Base-by-base conservation (phyloP, 2,888 invertebrate species). In the Limnephilus marmoratus region DNA sequence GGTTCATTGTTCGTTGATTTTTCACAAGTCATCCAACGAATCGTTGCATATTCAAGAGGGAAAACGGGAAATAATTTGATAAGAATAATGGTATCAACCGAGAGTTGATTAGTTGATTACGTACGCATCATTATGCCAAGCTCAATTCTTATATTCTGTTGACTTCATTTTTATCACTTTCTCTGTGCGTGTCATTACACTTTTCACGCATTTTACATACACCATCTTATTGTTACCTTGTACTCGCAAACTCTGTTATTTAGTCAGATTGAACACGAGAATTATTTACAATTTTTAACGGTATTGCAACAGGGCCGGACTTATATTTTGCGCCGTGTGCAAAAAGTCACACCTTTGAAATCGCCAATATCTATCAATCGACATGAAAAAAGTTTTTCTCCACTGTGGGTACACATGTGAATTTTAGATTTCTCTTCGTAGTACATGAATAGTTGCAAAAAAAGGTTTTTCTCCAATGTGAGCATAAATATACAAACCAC, bases 21-120 rank as follows among this genome's bases (percentile, higher is more conserved):
- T 83, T 37, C 83, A 34, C 83, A 83, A 83, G 83, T 83, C 83
- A 83, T 83, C 83, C 18, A 82, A 34, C 82, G 34, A 83, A 37
- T 83, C 83, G 83, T 86, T 86, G 86, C 86, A 86, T 86, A 86
- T 86, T 86, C 86, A 86, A 86, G 45, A 86, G 86, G 29, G 86
- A 86, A 85, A 85, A 41, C 45, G 85, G 85, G 85, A 45, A 45
- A 86, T 86, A 45, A 29, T 86, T 86, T 86, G 29, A 45, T 86
- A 86, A 41, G 49, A 86, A 86, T 86, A 86, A 86, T 86, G n/a
- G 86, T 49, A 45, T 86, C 86, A 45, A 86, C 86, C 41, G 18
- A 24, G 53, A 15, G 53, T 13, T 68, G 68, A 49, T 83, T 83
- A 83, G 53, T 24, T 68, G 68, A 86, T 83, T 83, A 83, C 34